Percentiles rank a stretch among this genome's conserved stretches.
Conservation (phyloP, 2,113 vertebrate genomes). For the Antidorcas marsupialis region DNA sequence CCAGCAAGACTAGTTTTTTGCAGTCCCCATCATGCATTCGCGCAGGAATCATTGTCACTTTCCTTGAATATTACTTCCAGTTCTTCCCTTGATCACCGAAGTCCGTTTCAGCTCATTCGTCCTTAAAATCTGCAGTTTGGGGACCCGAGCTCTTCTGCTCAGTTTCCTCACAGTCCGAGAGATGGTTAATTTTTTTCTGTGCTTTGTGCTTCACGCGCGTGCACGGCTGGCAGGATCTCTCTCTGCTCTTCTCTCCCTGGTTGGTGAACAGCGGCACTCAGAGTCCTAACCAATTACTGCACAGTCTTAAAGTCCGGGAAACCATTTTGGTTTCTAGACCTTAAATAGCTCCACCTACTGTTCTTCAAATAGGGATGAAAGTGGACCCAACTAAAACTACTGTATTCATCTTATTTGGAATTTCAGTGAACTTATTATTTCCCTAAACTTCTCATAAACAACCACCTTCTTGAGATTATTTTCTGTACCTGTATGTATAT, state of each 20-base stretch:
- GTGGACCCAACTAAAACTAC: not conserved
- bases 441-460: not conserved
- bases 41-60: slow-evolving; percentile 27
- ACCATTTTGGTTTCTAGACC: slow-evolving; percentile 26
- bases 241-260: slow-evolving; percentile 41
- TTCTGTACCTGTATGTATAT: not conserved
- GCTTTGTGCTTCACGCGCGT: slow-evolving; percentile 33
- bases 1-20: slow-evolving; percentile 41
- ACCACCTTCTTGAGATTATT: not conserved
- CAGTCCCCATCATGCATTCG: not conserved
- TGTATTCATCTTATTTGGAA: not conserved
- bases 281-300: slow-evolving; percentile 79
- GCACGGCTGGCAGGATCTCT: not conserved
- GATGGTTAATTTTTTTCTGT: not conserved
- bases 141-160: not conserved
- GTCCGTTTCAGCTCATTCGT: not conserved
- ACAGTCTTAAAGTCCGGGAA: slow-evolving; percentile 48
- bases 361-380: slow-evolving; percentile 28
- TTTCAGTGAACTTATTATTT: slow-evolving; percentile 3
- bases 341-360: slow-evolving; percentile 67
- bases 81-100: not conserved
- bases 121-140: not conserved
- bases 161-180: not conserved
- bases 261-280: slow-evolving; percentile 87
- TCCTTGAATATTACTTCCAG: not conserved